Evolutionary conservation across 2,888 invertebrate genomes (phyloP), one percentile per base, ranked within the genome.

Genomic region (Euzophera pinguis): DNA sequence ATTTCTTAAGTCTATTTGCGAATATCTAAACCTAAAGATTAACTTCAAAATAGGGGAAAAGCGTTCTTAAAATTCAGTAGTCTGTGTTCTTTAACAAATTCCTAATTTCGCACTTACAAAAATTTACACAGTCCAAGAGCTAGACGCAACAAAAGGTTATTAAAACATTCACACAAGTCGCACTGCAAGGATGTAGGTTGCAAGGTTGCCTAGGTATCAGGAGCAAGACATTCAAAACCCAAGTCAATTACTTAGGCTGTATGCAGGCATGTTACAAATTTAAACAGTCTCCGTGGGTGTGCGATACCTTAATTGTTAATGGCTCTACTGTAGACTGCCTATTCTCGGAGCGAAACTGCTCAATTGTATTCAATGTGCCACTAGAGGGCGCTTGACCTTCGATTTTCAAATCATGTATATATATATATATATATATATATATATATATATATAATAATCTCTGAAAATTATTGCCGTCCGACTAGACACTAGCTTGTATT

Each of bases 201-300:
- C 12, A 38, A 38, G 13, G 38, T 12, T 13, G 35, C 38, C 13
- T 14, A 14, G 38, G 14, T 32, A 22, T 5, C 22, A 22, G 22
- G 22, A 22, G 22, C 22, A 5, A 32, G 32, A 32, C 32, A 32
- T 32, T 32, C 32, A 32, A 32, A 32, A 8, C 41, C 14, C 12
- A 3, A n/a, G 45, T 51, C 51, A 45, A 29, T 45, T 43, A 45
- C 51, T 51, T 51, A 51, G 43, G 43, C 35, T 37, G 43, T 37
- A 37, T 41, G 45, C 51, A 38, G 51, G 22, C 37, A 27, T 22
- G 35, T 7, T 43, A 27, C 43, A 43, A 27, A 12, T 27, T 43
- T 43, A 27, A 43, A 27, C 45, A 45, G 14, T 9, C 32, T 29
- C 27, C 45, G 3, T 9, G n/a, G 12, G 45, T 32, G 43, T 8